Evolutionary conservation across 30 jellyfish, hydroid and myxozoan genomes (phyloP), one percentile per base, ranked within the genome.

Genomic region (Pseudorhiza aurosa): DNA sequence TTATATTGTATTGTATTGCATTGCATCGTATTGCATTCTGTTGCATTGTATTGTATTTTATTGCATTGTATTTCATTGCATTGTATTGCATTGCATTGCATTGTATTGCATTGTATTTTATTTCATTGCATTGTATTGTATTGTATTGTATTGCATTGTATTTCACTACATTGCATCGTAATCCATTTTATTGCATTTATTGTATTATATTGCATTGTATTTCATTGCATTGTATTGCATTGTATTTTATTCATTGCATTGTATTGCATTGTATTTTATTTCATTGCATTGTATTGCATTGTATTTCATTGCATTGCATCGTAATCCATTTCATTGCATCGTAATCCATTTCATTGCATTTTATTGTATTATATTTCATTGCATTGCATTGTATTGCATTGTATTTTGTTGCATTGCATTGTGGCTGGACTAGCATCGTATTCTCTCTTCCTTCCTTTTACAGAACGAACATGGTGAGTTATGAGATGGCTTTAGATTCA

Each of bases 391-490:
- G 29, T 31, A 67, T 39, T 29, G 65, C 39, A 36, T 67, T 39
- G 14, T 8, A 21, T 24, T 19, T 3, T 8, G 8, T 21, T 19
- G 28, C 15, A 7, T 5, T 58, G 21, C 29, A 53, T 21, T 27
- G 73, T 58, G 3, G n/a, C n/a, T n/a, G n/a, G n/a, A n/a, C n/a
- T n/a, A n/a, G n/a, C n/a, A n/a, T n/a, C n/a, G n/a, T n/a, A n/a
- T n/a, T n/a, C n/a, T n/a, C 3, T 26, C 24, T 47, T 47, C 25
- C 62, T 15, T 6, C n/a, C n/a, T 26, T 4, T 47, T 58, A 21
- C 77, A 90, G 97, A 49, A 90, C 96, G 28, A 86, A 59, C 11
- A 43, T 27, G 67, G 21, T 72, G 83, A 62, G 51, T 19, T 82
- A 82, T 49, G 71, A 49, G 0, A 31, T 45, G 21, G 94, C 95